Evolutionary conservation across 1,140 invertebrate species (phyloP).

Genomic region (Cyclina sinensis): DNA sequence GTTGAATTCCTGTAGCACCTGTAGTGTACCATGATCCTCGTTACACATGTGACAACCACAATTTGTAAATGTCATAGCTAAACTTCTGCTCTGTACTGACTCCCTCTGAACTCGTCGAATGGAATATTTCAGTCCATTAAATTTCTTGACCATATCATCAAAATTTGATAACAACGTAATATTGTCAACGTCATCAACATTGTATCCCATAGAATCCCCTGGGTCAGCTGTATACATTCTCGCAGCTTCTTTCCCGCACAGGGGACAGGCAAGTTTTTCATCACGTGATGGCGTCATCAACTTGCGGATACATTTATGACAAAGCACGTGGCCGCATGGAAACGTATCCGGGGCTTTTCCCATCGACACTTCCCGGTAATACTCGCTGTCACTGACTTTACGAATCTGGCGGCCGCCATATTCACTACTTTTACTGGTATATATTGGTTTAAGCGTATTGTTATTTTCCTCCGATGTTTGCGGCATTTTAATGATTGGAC

Average conservation of each 20-base stretch:
- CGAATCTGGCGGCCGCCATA: conserved; percentile 57
- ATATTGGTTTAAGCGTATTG: conserved; percentile 54
- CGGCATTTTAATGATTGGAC: neutral
- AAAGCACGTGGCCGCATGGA: conserved; percentile 83
- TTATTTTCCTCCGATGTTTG: neutral
- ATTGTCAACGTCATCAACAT: conserved; percentile 70
- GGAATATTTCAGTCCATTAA: conserved; percentile 76
- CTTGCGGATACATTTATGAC: conserved; percentile 82
- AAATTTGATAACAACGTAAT: conserved; percentile 81
- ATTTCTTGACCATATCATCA: conserved; percentile 81
- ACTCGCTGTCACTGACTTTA: conserved; percentile 64
- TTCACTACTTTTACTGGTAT: conserved; percentile 1
- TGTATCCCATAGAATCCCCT: conserved; percentile 52
- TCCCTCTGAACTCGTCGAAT: conserved; percentile 79
- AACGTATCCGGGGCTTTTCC: conserved; percentile 82
- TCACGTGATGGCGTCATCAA: conserved; percentile 70
- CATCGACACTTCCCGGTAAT: conserved; percentile 52
- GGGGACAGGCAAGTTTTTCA: conserved; percentile 68
- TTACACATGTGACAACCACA: conserved; percentile 81
- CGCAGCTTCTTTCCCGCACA: conserved; percentile 73
- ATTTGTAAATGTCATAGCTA: conserved; percentile 83
- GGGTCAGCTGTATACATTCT: conserved; percentile 48
- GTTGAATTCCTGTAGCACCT: conserved; percentile 82
- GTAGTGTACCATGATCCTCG: conserved; percentile 81
- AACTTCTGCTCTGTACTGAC: conserved; percentile 77